Evolutionary conservation across 2,113 vertebrate genomes (phyloP), one percentile per base, ranked within the genome.

Genomic region (Lamprotornis superbus): DNA sequence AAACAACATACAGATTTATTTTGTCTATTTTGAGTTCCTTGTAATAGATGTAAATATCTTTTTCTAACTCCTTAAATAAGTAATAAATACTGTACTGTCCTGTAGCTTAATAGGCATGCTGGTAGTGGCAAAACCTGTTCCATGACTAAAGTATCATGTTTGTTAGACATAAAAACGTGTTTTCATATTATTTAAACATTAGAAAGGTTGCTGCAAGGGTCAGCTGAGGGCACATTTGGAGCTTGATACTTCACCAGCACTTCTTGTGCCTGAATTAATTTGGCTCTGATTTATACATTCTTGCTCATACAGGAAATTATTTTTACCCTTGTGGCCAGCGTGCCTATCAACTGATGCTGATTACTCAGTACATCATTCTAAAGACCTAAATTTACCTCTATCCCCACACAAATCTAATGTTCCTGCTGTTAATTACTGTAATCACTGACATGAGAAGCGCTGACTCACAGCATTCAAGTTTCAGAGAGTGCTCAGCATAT

Each of bases 351-450:
- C 49, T 93, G 80, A 69, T 90, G 83, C 91, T 95, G 90, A 95
- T 94, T 96, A 56, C 83, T 95, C 90, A 93, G 25, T 92, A 46
- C 83, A 83, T 86, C 76, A 46, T 87, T 95, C 85, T 87, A 53
- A 96, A 96, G 92, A 92, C 87, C 93, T 95, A 97, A 97, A 96
- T 95, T 94, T 95, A 95, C 93, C 89, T 97, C 92, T 91, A 2
- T 88, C 33, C 86, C 93, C 50, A 46, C 95, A 91, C 39, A 95
- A 90, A 92, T 91, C 76, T 80, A 71, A 71, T 90, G 94, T 97
- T 97, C 95, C 90, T 96, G 90, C 78, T 94, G 88, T 90, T 97
- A 96, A 96, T 97, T 95, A 96, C 91, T 95, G 16, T 97, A 96
- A 97, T 97, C 89, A 64, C 53, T 94, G 91, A 87, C 78, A 95